Percentiles rank a stretch among this genome's conserved stretches.
These are phyloP conservation scores for Oxygymnocypris stewartii DNA, from an alignment of 2,113 vertebrate species.

Conservation along the genomic window DNA sequence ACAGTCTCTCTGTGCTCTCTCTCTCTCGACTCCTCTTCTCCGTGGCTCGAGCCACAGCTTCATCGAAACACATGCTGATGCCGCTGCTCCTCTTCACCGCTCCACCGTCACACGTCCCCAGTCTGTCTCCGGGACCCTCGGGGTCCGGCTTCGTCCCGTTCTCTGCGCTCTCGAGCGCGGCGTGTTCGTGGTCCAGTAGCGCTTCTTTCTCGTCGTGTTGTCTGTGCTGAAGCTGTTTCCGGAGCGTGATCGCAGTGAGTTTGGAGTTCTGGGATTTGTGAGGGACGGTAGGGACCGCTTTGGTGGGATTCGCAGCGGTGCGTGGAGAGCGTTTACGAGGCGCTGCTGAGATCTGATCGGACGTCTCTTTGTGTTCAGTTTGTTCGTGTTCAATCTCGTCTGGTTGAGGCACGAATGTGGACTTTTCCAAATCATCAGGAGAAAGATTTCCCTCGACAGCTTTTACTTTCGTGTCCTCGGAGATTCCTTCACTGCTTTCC, in stretches of 20 bases:
- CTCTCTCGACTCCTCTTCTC: conserved; percentile 71
- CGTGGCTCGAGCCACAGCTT: conserved; percentile 81
- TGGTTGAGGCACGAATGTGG: background rate
- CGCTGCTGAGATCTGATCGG: conserved; percentile 56
- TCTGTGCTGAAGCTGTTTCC: conserved; percentile 67
- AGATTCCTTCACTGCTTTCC: background rate
- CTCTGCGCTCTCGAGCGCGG: background rate
- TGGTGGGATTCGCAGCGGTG: conserved; percentile 66
- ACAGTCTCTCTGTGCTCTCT: conserved; percentile 54
- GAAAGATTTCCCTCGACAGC: conserved; percentile 1
- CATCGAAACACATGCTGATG: conserved; percentile 84
- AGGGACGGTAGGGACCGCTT: conserved; percentile 83
- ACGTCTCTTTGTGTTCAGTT: background rate
- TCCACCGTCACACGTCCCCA: conserved; percentile 47
- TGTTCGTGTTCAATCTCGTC: background rate
- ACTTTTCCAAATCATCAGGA: background rate
- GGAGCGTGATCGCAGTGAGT: conserved; percentile 71
- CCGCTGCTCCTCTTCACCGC: conserved; percentile 66
- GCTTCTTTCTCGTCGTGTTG: background rate
- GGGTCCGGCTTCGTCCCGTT: conserved; percentile 32
- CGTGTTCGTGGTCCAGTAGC: background rate
- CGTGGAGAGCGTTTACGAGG: conserved; percentile 61
- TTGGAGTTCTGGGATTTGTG: conserved; percentile 87
- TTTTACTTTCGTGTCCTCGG: background rate
- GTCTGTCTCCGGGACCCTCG: conserved; percentile 32